A percentile compares a stretch with the other conserved stretches of the same genome.
Evolutionary conservation across 2,888 invertebrate genomes (phyloP).

Genomic region (Acanthacorydalis orientalis): DNA sequence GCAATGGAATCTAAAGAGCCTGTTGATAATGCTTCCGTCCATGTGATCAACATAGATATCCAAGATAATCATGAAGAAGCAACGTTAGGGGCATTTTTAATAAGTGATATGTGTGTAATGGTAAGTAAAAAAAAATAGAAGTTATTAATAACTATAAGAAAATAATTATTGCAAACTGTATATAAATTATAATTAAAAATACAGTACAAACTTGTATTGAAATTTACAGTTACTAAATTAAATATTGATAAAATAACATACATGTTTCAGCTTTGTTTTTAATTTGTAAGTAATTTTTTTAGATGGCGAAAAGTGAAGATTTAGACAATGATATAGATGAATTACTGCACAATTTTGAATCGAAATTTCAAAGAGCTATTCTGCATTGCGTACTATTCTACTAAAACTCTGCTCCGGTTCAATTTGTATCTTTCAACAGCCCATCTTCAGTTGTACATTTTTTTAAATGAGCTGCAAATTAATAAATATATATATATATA

Average conservation of each 20-base stretch:
- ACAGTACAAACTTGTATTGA: too few species aligned
- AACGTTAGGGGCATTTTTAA: conserved; percentile 93
- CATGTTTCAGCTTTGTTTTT: too few species aligned
- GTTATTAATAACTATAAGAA: not conserved
- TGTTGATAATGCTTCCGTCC: conserved; percentile 72
- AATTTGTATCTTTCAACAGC: too few species aligned
- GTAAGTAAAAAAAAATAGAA: conserved; percentile 28
- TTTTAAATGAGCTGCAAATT: too few species aligned
- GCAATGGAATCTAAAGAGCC: conserved; percentile 73
- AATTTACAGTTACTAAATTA: too few species aligned
- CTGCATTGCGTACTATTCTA: conserved; percentile 92
- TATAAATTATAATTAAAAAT: too few species aligned
- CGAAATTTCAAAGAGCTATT: conserved; percentile 67
- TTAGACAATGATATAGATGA: conserved; percentile 97
- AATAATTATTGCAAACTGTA: not conserved
- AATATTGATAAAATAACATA: too few species aligned
- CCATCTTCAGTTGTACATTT: too few species aligned
- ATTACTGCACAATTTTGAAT: conserved; percentile 85
- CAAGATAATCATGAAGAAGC: conserved; percentile 99
- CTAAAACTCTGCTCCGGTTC: conserved; percentile 27
- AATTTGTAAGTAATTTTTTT: conserved; percentile 17
- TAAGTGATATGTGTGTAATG: conserved; percentile 87
- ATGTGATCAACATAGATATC: conserved; percentile 96
- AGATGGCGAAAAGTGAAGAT: conserved; percentile 80
- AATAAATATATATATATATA: not conserved